Conservation (phyloP, 2,113 vertebrate species). For the Rallus limicola region DNA sequence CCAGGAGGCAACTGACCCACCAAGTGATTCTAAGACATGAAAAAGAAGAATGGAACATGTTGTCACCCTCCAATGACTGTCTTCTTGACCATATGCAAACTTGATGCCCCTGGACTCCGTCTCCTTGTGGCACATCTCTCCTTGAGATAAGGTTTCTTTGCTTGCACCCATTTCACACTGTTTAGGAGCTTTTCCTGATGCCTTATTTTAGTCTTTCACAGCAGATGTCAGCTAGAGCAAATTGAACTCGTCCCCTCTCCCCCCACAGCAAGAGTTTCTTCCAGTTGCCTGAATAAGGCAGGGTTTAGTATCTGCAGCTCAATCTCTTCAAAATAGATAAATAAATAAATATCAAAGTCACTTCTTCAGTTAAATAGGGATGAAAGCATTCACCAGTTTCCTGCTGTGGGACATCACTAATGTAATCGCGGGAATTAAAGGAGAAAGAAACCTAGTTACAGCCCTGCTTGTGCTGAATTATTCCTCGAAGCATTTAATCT, state of each 20-base stretch:
- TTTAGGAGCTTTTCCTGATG: background rate
- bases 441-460: background rate
- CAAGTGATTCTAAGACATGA: rapidly evolving
- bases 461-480: background rate
- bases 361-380: background rate
- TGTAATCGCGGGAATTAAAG: constrained; percentile 18
- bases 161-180: background rate
- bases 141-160: background rate
- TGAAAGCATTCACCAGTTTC: background rate
- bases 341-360: background rate
- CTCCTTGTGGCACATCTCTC: background rate
- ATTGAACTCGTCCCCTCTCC: background rate
- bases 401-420: background rate
- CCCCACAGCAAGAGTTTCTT: background rate
- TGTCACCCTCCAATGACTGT: background rate
- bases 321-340: background rate
- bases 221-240: background rate
- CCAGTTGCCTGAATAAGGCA: background rate
- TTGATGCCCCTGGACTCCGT: rapidly evolving
- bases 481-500: background rate
- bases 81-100: background rate
- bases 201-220: background rate
- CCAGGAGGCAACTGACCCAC: background rate
- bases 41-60: background rate
- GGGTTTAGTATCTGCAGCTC: background rate